Conservation (phyloP, 2,113 vertebrate species). For the Istiophorus platypterus region DNA sequence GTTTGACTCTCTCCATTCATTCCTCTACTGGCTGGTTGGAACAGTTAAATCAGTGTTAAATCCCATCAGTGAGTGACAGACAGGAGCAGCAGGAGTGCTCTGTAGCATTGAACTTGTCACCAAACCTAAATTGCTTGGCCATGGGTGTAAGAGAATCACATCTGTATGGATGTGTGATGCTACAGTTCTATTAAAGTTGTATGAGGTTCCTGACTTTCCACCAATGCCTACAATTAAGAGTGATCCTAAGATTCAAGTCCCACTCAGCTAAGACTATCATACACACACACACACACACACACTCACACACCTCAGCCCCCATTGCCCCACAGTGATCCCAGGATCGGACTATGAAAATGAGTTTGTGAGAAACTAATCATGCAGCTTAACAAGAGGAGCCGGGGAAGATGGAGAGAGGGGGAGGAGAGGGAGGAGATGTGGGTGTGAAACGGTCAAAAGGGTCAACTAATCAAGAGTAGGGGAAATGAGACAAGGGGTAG, state of each 20-base stretch:
- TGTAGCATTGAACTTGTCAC: constrained; percentile 31
- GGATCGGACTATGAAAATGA: constrained; percentile 68
- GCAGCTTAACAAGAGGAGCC: constrained; percentile 73
- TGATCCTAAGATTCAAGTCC: constrained; percentile 23
- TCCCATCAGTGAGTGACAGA: constrained; percentile 51
- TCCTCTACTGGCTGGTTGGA: constrained; percentile 23
- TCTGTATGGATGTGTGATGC: constrained; percentile 49
- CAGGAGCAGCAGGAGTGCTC: constrained; percentile 25
- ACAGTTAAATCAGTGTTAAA: constrained; percentile 65
- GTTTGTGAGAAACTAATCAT: constrained; percentile 78
- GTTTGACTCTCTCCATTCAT: constrained; percentile 37
- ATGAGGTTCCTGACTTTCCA: constrained; percentile 38
- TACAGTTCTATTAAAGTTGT: constrained; percentile 48
- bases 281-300: too few relatives aligned
- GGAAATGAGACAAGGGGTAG: constrained; percentile 69
- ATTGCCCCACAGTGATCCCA: constrained; percentile 28
- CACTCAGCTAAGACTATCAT: background rate
- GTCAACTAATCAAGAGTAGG: constrained; percentile 80
- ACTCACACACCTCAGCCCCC: constrained; percentile 20
- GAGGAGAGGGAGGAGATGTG: constrained; percentile 13
- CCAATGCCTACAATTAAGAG: constrained; percentile 53
- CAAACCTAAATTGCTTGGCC: constrained; percentile 46
- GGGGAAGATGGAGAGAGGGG: constrained; percentile 16
- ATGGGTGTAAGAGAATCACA: constrained; percentile 46
- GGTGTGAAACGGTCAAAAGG: constrained; percentile 74